Conservation (phyloP, 2,113 vertebrate species). For the Ivindomyrus marchei region DNA sequence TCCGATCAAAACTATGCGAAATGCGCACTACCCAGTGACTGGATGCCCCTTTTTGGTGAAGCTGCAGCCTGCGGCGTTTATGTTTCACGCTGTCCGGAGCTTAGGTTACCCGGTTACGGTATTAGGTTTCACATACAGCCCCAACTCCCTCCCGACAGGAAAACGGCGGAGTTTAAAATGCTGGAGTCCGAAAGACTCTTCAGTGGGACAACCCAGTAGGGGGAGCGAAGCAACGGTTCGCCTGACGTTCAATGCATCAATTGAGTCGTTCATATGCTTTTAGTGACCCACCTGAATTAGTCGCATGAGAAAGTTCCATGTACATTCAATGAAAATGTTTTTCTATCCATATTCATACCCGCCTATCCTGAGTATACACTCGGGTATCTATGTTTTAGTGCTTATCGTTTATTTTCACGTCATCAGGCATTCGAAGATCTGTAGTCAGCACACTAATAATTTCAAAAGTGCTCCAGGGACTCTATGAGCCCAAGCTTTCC, state of each 20-base stretch:
- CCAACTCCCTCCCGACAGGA: not conserved
- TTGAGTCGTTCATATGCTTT: not conserved
- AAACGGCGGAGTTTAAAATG: not conserved
- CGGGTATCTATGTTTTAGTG: not conserved
- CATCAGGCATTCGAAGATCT: not conserved
- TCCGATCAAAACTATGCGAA: not conserved
- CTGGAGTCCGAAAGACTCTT: not conserved
- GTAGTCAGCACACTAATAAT: not conserved
- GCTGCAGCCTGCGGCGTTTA: not conserved
- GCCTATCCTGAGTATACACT: not conserved
- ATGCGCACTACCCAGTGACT: not conserved
- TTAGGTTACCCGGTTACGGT: not conserved
- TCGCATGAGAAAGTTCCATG: not conserved
- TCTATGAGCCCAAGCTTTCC: not conserved
- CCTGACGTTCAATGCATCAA: not conserved
- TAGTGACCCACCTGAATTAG: not conserved
- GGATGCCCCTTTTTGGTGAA: not conserved
- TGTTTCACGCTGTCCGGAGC: not conserved
- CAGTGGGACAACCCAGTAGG: not conserved
- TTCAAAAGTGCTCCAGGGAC: not conserved
- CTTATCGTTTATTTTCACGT: not conserved
- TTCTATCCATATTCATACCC: not conserved
- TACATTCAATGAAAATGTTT: not conserved
- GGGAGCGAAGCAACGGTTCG: not conserved
- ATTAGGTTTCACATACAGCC: not conserved